Evolutionary conservation across 2,797 vertebrate genomes (phyloP).

Genomic region (Hipposideros larvatus): DNA sequence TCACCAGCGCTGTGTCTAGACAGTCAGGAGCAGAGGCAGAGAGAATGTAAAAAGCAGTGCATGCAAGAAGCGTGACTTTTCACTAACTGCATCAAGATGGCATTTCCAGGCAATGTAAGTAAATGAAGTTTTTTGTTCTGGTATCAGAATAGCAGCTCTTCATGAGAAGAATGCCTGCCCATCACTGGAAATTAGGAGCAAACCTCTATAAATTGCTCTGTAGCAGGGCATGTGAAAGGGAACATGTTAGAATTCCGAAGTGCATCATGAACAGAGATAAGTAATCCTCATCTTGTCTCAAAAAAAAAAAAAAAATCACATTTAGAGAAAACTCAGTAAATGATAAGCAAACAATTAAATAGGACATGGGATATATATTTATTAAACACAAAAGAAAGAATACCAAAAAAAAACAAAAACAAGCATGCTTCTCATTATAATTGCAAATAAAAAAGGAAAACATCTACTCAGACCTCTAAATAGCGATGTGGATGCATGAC

Average conservation of each 20-base stretch:
- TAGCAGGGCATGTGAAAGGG: background rate
- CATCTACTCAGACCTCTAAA: background rate
- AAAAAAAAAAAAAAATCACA: background rate
- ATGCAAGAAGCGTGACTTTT: background rate
- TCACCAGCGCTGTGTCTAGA: background rate
- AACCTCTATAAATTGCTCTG: background rate
- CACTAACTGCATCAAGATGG: background rate
- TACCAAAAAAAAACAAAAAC: background rate
- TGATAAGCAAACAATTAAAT: background rate
- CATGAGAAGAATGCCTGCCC: background rate
- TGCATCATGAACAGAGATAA: background rate
- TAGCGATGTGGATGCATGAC: background rate
- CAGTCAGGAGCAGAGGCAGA: fast-evolving
- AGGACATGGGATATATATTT: background rate
- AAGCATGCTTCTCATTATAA: background rate
- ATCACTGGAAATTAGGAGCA: background rate
- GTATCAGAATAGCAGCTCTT: background rate
- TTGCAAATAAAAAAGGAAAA: background rate
- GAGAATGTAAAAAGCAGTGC: background rate
- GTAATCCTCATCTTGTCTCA: background rate
- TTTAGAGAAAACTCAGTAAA: background rate
- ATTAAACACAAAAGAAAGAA: background rate
- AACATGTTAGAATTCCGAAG: background rate
- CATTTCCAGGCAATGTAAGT: background rate
- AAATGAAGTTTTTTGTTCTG: background rate